Base-by-base conservation (phyloP, 1,140 invertebrate species). In the Batillaria attramentaria region DNA sequence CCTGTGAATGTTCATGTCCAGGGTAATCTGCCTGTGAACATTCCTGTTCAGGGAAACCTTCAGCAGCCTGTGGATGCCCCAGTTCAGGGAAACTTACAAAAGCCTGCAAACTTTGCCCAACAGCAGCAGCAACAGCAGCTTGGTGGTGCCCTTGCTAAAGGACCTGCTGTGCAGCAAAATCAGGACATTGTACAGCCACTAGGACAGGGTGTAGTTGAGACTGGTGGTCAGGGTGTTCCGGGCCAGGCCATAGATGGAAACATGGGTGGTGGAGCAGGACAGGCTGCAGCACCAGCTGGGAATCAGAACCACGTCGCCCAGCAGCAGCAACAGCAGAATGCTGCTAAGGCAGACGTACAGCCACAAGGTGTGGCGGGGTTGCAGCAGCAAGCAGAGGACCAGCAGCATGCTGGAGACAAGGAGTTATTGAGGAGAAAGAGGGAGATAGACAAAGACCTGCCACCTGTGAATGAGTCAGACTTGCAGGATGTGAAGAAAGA, bases 351-450 rank as follows among this genome's bases (percentile, higher is more conserved):
- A n/a, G 37, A 54, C 16, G n/a, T n/a, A n/a, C n/a, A n/a, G n/a
- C n/a, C n/a, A n/a, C n/a, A n/a, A 28, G 50, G 35, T 3, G 24
- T 62, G 0, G 16, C 28, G 35, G 20, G 39, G 57, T 20, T 1
- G n/a, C 24, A 75, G 24, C 2, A n/a, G 39, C 43, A 54, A 66
- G 5, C 10, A 33, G 18, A 28, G 20, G 68, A 37, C 18, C 31
- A 60, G 4, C 5, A 72, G 66, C 54, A 28, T 6, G 43, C 35
- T 20, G 68, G 35, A 39, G 39, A 46, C 24, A 72, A 46, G 6
- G 69, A 72, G 42, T 18, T 46, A 18, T 42, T 72, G 4, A 24
- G 43, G 69, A 72, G 31, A 28, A 60, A n/a, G 69, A 28, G 69
- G 37, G 39, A 72, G 39, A 6, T 13, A 41, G 10, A n/a, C 8